Evolutionary conservation across 2,888 invertebrate genomes (phyloP).

Genomic region (Disparrhopalites patrizii): DNA sequence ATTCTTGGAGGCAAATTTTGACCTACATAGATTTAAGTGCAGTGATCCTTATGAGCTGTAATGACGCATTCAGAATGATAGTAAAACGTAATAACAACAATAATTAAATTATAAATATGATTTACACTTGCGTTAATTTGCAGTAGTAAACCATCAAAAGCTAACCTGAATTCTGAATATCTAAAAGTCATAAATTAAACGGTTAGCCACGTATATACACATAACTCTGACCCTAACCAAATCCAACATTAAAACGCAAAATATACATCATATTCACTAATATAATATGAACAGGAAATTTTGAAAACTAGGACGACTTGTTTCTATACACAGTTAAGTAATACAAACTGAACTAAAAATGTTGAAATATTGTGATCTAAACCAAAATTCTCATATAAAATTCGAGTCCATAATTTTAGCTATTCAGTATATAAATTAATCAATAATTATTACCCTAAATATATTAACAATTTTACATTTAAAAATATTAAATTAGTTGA

Average conservation of each 20-base stretch:
- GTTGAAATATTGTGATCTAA: slow-evolving; percentile 1
- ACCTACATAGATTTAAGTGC: slow-evolving; percentile 8
- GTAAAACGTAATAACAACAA: neutral
- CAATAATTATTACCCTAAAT: neutral
- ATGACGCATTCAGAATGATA: neutral
- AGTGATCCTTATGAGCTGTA: slow-evolving; percentile 4
- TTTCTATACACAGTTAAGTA: slow-evolving; percentile 8
- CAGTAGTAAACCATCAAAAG: no score
- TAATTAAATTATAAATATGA: slow-evolving; percentile 8
- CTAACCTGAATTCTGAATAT: slow-evolving; percentile 8
- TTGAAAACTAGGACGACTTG: neutral
- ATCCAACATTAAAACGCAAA: slow-evolving; percentile 14
- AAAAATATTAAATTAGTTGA: slow-evolving; percentile 26
- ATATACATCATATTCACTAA: slow-evolving; percentile 3
- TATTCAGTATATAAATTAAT: slow-evolving; percentile 19
- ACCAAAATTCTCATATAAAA: slow-evolving; percentile 26
- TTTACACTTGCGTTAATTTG: no score
- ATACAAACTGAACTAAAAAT: neutral
- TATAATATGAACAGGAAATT: slow-evolving; percentile 3
- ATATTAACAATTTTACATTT: slow-evolving; percentile 7
- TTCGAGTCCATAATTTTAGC: slow-evolving; percentile 2
- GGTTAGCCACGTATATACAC: neutral
- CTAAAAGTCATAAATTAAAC: slow-evolving; percentile 10
- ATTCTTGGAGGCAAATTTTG: slow-evolving; percentile 16
- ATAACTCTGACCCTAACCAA: slow-evolving; percentile 9